Evolutionary conservation across 1,140 invertebrate species (phyloP), one percentile per base, ranked within the genome.

Genomic region (Sarcophaga peregrina): DNA sequence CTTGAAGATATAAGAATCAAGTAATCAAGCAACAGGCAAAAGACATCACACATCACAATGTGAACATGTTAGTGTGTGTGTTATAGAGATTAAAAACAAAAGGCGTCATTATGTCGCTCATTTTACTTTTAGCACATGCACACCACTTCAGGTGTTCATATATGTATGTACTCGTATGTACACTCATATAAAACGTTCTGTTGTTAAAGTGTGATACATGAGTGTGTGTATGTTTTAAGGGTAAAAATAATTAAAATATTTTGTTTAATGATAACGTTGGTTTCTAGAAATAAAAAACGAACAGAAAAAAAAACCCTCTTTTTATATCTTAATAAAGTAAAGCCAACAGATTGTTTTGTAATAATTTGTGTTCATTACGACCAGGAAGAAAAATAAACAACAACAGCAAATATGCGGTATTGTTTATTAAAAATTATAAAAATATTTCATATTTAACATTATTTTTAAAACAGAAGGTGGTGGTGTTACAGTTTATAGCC

Each of bases 201-300:
- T 58, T 13, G 54, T 58, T 58, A 58, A 13, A 25, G 62, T n/a
- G 15, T 68, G 8, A 68, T n/a, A 20, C 15, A 8, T 68, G 62
- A 8, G 17, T 20, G 9, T 68, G 17, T 25, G 58, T 68, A 0
- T 20, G 10, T 62, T 15, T 17, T 62, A 7, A 25, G 10, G 62
- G 7, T 68, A 68, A 68, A 68, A 68, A 68, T 68, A 68, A 68
- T 68, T 68, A 68, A 68, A 68, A 9, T 68, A 9, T 58, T 13
- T 58, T 58, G 54, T 7, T 58, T 15, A 58, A 58, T n/a, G 13
- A 58, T n/a, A 11, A 58, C 54, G 6, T n/a, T 58, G 6, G 25
- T 37, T 37, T 37, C 25, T 37, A 37, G 25, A 37, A 37, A 37
- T 4, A 37, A 37, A 37, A 37, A 37, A 37, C 25, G 25, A 37